phyloP scores from a whole-genome alignment of 2,888 invertebrate genomes.

The Drosophila tanythrix region DNA sequence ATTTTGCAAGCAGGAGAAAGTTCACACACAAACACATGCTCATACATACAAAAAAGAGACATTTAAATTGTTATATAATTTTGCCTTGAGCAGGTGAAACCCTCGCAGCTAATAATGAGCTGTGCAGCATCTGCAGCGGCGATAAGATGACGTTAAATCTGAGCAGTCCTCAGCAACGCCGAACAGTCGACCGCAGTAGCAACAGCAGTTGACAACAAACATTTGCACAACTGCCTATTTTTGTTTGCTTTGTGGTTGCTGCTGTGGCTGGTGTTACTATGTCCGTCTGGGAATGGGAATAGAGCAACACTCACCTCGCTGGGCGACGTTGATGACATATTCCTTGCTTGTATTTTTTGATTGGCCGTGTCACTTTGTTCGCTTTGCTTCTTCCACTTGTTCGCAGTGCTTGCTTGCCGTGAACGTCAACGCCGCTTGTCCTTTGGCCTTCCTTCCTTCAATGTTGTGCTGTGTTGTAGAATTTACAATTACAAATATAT shows the following conservation, averaged over 20 bases:
- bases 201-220: constrained; percentile 45
- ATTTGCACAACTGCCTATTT: constrained; percentile 66
- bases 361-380: constrained; percentile 49
- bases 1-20: constrained; percentile 26
- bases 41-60: constrained; percentile 21
- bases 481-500: constrained; percentile 36
- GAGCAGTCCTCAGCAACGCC: constrained; percentile 3
- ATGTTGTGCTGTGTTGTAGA: constrained; percentile 15
- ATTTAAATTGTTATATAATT: constrained; percentile 30
- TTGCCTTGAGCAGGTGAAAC: constrained; percentile 24
- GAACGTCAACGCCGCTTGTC: constrained; percentile 17
- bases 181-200: constrained; percentile 13
- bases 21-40: neutral
- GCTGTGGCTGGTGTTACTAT: neutral
- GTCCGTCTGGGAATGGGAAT: neutral
- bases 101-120: constrained; percentile 17
- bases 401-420: constrained; percentile 37
- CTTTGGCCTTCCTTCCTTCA: constrained; percentile 22
- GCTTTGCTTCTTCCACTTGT: constrained; percentile 27
- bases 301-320: constrained; percentile 73
- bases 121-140: constrained; percentile 33
- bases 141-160: constrained; percentile 68
- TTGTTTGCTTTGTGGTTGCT: neutral
- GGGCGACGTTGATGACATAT: constrained; percentile 81
- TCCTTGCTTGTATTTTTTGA: constrained; percentile 36